These are phyloP conservation scores for Agraylea sexmaculata DNA, from an alignment of 1,140 invertebrate genomes.

Conservation along the genomic window DNA sequence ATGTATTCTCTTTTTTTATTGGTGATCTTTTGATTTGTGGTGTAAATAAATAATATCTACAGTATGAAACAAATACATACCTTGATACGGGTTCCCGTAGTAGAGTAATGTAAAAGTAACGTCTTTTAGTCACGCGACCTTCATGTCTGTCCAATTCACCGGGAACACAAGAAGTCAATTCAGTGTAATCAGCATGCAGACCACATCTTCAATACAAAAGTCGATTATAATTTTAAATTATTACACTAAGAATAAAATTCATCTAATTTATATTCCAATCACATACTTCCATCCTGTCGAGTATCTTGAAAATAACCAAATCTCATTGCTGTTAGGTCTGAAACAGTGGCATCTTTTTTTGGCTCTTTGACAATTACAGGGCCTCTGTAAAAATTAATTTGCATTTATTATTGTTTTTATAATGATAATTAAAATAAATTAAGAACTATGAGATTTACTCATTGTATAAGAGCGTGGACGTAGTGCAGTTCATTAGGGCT, in stretches of 20 bases:
- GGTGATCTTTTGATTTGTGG: too few relatives aligned
- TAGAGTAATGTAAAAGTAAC: conserved; percentile 95
- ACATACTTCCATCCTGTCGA: conserved; percentile 90
- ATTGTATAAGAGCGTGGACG: too few relatives aligned
- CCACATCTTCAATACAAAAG: conserved; percentile 55
- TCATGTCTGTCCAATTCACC: conserved; percentile 77
- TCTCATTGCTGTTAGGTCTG: conserved; percentile 76
- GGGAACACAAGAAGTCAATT: conserved; percentile 83
- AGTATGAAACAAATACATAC: too few relatives aligned
- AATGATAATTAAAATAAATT: background rate
- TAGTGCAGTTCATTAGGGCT: too few relatives aligned
- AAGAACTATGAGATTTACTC: too few relatives aligned
- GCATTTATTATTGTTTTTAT: too few relatives aligned
- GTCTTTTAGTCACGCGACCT: conserved; percentile 60
- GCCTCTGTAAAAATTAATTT: conserved; percentile 51
- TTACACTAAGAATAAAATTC: background rate
- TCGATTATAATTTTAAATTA: background rate
- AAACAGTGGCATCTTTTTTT: conserved; percentile 87
- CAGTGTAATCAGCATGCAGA: conserved; percentile 96
- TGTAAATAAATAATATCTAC: too few relatives aligned
- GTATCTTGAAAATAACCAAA: conserved; percentile 97
- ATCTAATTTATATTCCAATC: conserved; percentile 9
- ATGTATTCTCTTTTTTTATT: too few relatives aligned
- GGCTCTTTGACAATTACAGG: conserved; percentile 75
- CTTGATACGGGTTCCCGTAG: conserved; percentile 78